Conservation (phyloP, 2,888 invertebrate genomes). For the Anthophora plumipes region DNA sequence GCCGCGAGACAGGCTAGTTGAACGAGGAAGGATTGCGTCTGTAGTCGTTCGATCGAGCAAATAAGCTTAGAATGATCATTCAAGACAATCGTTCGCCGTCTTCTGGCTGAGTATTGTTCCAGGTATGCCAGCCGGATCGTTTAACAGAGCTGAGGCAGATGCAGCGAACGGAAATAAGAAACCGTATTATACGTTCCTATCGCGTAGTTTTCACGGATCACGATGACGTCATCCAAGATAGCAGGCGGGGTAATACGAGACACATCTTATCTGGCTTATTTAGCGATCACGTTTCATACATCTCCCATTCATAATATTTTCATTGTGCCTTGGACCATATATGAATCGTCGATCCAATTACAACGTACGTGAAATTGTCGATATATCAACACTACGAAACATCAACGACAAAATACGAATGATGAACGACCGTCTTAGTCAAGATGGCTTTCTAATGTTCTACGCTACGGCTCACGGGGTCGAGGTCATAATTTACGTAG, state of each 20-base stretch:
- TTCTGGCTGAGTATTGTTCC: slow-evolving; percentile 38
- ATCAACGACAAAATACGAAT: background rate
- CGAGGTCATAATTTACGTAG: slow-evolving; percentile 5
- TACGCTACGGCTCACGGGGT: background rate
- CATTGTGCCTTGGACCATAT: slow-evolving; percentile 32
- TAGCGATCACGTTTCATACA: slow-evolving; percentile 68
- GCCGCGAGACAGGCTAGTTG: background rate
- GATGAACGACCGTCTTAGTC: slow-evolving; percentile 8
- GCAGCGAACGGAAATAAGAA: slow-evolving; percentile 62
- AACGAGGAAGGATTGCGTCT: background rate
- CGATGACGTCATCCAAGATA: slow-evolving; percentile 65
- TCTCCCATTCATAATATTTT: slow-evolving; percentile 68
- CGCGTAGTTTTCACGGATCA: slow-evolving; percentile 59
- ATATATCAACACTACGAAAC: slow-evolving; percentile 2
- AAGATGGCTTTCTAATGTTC: background rate
- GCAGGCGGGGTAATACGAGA: slow-evolving; percentile 60
- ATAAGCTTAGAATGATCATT: slow-evolving; percentile 10
- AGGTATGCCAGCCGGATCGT: slow-evolving; percentile 34
- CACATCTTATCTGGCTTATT: slow-evolving; percentile 59
- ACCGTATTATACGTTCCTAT: slow-evolving; percentile 59
- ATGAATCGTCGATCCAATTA: slow-evolving; percentile 55
- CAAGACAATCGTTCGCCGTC: slow-evolving; percentile 8
- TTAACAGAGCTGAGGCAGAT: slow-evolving; percentile 40
- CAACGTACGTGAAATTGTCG: slow-evolving; percentile 35
- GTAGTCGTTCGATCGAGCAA: slow-evolving; percentile 13